Conservation (phyloP, 2,113 vertebrate species). For the Crotalus tigris region DNA sequence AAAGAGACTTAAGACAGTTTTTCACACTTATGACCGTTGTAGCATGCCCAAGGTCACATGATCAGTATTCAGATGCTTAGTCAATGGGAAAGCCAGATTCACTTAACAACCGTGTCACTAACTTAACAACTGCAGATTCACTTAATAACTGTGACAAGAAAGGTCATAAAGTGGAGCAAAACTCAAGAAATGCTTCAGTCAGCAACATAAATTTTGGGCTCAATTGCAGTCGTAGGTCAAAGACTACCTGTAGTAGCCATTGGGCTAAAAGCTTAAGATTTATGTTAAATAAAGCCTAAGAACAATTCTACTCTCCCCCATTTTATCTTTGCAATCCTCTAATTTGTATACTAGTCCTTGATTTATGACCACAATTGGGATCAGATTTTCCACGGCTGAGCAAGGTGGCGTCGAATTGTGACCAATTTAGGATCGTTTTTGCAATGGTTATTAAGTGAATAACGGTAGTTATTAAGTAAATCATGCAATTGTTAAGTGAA, state of each 20-base stretch:
- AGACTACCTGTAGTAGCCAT: not conserved
- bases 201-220: not conserved
- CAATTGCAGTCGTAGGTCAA: not conserved
- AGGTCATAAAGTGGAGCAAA: not conserved
- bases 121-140: not conserved
- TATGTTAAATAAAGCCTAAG: not conserved
- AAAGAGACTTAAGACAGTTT: not conserved
- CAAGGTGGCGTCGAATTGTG: not conserved
- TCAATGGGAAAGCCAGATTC: not conserved
- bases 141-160: not conserved
- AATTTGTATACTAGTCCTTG: not conserved
- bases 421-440: not conserved
- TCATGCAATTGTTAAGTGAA: no score
- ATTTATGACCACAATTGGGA: not conserved
- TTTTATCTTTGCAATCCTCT: not conserved
- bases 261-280: not conserved
- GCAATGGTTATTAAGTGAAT: no score
- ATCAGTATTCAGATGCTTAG: not conserved
- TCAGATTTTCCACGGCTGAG: not conserved
- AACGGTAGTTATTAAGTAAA: no score
- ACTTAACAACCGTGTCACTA: not conserved
- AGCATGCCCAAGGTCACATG: not conserved
- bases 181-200: not conserved
- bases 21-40: not conserved
- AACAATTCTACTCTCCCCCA: not conserved